Evolutionary conservation across 1,140 invertebrate species (phyloP).

Genomic region (Riptortus pedestris): DNA sequence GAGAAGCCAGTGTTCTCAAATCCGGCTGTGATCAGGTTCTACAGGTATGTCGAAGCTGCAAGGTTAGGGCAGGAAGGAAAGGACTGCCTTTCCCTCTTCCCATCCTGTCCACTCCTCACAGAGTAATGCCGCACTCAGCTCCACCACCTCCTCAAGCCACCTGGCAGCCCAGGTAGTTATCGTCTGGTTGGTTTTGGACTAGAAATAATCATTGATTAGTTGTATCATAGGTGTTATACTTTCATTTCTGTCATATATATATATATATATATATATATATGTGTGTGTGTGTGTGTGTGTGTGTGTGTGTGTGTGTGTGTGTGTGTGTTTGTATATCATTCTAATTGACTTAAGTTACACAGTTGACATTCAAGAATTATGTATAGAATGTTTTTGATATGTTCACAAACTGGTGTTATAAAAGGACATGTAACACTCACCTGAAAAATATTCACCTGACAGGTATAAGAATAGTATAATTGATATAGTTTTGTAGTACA

Average conservation of each 20-base stretch:
- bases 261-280: not conserved
- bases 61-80: conserved; percentile 68
- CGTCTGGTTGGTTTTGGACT: not conserved
- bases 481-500: too few species aligned
- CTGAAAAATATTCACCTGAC: too few species aligned
- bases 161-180: conserved; percentile 1
- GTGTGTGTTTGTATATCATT: not conserved
- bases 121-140: conserved; percentile 32
- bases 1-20: conserved; percentile 52
- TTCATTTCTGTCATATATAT: not conserved
- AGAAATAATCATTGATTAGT: not conserved
- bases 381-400: too few species aligned
- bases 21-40: conserved; percentile 60
- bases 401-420: too few species aligned
- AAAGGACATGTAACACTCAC: too few species aligned
- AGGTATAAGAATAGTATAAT: too few species aligned
- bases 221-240: not conserved
- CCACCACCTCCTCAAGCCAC: conserved; percentile 6
- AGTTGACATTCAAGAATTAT: too few species aligned
- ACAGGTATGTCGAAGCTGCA: conserved; percentile 65
- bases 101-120: conserved; percentile 51
- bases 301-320: not conserved
- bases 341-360: too few species aligned
- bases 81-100: conserved; percentile 57
- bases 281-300: not conserved